Evolutionary conservation across 2,888 invertebrate species (phyloP).

Genomic region (Ectobius pallidus): DNA sequence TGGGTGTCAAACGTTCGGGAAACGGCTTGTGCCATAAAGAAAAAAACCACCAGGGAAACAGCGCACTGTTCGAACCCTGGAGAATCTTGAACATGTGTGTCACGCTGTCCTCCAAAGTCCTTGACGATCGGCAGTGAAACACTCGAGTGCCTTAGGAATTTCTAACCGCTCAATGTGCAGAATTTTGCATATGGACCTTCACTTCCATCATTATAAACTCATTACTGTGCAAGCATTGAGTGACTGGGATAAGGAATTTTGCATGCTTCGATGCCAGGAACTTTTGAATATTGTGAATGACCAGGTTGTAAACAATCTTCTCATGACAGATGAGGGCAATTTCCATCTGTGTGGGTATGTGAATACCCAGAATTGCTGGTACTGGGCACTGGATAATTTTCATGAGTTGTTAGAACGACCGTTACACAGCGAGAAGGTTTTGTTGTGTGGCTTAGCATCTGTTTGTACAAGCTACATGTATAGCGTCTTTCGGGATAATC

Average conservation of each 20-base stretch:
- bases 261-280: no score
- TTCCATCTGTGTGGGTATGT: neutral
- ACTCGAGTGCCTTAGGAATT: neutral
- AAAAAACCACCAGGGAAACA: no score
- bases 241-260: no score
- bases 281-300: no score
- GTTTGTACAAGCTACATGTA: no score
- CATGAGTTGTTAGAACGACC: no score
- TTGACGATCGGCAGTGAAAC: neutral
- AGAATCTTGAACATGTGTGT: neutral
- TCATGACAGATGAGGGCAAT: neutral
- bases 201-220: neutral
- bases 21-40: no score
- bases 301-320: neutral
- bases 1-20: no score
- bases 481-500: slow-evolving; percentile 4
- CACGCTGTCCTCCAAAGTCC: neutral
- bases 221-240: no score
- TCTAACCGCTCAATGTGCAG: neutral
- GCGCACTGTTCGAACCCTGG: no score
- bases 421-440: neutral
- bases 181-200: neutral
- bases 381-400: neutral
- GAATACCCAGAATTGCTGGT: no score
- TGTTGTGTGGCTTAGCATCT: slow-evolving; percentile 3